Evolutionary conservation across 2,888 invertebrate genomes (phyloP), one percentile per base, ranked within the genome.

Genomic region (Eupithecia inturbata): DNA sequence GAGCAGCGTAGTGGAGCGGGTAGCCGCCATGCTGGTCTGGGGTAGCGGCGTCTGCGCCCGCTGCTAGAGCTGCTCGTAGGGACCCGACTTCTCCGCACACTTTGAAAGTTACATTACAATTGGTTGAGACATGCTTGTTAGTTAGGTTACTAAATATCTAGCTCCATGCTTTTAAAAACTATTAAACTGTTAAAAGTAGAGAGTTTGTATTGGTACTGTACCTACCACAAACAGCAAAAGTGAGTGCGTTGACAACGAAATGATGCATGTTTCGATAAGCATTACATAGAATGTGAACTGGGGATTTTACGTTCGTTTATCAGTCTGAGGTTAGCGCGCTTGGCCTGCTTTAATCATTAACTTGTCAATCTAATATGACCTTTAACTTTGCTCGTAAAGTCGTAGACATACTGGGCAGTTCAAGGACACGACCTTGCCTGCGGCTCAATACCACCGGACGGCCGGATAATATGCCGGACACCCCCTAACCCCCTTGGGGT

Each of bases 1-100:
- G 99, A 19, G 99, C 99, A 0, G 99, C 99, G 91, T 99, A 99
- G 91, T 99, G 99, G 72, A 99, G 94, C 0, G 99, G 99, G 84
- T 97, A 98, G 22, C 99, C 99, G 28, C 99, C 98, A 88, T 99
- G 98, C 80, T 98, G 97, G 91, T 99, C 99, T 0, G 98, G 96
- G 0, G 97, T 97, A 19, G 97, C 97, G 10, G 98, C 96, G 82
- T 97, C 97, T 0, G 98, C 99, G 6, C 98, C 98, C 1, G 97
- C 96, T 3, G 97, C 96, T 81, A 99, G 92, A 66, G 99, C 96
- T 1, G 98, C 95, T 62, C 98, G 96, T 78, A 99, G 93, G 26
- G 98, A 97, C 77, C 98, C 98, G 67, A 98, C 96, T 89, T 99
- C 99, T 0, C 99, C 99, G 87, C 99, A 99, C 16, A 99, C 99